Evolutionary conservation across 2,113 vertebrate genomes (phyloP).

Genomic region (Apteryx mantelli): DNA sequence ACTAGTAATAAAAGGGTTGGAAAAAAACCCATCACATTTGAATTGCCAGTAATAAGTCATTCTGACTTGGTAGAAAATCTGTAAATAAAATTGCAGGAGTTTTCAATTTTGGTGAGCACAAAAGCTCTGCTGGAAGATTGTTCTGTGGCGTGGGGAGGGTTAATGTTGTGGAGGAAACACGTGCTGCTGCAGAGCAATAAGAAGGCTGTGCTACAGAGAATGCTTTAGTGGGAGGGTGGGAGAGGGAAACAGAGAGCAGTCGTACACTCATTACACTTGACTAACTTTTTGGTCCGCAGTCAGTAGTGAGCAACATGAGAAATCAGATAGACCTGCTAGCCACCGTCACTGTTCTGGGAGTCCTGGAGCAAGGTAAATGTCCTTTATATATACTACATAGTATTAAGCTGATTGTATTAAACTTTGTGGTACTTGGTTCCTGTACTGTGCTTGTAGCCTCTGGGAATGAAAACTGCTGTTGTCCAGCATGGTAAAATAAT

Average conservation of each 20-base stretch:
- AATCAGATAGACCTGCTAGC: slow-evolving; percentile 81
- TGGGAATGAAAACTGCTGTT: neutral
- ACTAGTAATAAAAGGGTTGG: neutral
- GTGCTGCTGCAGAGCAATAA: neutral
- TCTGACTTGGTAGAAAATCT: rapidly evolving
- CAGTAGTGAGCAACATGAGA: slow-evolving; percentile 64
- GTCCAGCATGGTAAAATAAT: neutral
- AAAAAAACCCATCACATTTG: neutral
- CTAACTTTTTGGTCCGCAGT: rapidly evolving
- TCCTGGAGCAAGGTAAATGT: slow-evolving; percentile 89
- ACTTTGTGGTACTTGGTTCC: neutral
- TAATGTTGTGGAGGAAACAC: slow-evolving; percentile 44
- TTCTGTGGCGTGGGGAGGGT: neutral
- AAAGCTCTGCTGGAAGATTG: neutral
- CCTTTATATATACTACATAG: neutral
- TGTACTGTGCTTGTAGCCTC: neutral
- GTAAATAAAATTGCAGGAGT: neutral
- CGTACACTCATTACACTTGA: rapidly evolving
- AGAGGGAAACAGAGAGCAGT: neutral
- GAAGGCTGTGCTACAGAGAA: neutral
- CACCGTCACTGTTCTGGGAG: slow-evolving; percentile 80
- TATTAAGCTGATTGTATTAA: neutral
- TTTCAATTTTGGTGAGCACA: neutral
- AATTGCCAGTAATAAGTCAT: neutral
- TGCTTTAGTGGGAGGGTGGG: neutral